Conservation (phyloP, 2,113 vertebrate genomes). For the Eubucco bourcierii region DNA sequence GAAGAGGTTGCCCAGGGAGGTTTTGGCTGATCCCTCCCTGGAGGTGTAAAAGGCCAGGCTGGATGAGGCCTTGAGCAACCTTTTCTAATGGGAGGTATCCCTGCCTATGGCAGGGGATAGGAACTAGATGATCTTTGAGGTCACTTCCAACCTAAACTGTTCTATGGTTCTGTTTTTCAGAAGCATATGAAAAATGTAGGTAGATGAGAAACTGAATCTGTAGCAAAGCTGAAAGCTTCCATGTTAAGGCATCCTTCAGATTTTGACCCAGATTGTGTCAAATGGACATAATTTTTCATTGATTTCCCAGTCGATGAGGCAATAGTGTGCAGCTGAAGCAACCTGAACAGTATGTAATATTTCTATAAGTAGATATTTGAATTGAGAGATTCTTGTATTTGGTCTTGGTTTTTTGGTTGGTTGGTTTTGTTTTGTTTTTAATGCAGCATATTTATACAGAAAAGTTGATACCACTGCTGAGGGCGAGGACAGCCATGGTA, state of each 20-base stretch:
- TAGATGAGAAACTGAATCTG: not conserved
- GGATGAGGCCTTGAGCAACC: too few relatives aligned
- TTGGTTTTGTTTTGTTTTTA: not conserved
- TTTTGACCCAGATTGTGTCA: not conserved
- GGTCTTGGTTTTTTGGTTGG: not conserved
- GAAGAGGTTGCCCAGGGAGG: too few relatives aligned
- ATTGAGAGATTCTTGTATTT: not conserved
- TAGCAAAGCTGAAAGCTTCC: not conserved
- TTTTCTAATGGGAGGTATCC: too few relatives aligned
- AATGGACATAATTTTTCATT: not conserved
- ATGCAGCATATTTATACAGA: not conserved
- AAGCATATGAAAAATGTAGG: not conserved
- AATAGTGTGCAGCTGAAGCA: not conserved
- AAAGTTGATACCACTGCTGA: not conserved
- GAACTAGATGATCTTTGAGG: too few relatives aligned
- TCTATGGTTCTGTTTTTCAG: not conserved
- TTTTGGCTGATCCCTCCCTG: too few relatives aligned
- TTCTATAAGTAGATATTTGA: conserved; percentile 35
- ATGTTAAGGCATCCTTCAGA: not conserved
- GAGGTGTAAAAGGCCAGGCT: too few relatives aligned
- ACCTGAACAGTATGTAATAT: not conserved
- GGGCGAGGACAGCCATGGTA: not conserved
- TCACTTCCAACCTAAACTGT: too few relatives aligned
- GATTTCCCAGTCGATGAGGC: not conserved
- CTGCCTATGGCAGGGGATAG: too few relatives aligned